phyloP scores from a whole-genome alignment of 2,888 invertebrate species.

The Entomobrya multifasciata region DNA sequence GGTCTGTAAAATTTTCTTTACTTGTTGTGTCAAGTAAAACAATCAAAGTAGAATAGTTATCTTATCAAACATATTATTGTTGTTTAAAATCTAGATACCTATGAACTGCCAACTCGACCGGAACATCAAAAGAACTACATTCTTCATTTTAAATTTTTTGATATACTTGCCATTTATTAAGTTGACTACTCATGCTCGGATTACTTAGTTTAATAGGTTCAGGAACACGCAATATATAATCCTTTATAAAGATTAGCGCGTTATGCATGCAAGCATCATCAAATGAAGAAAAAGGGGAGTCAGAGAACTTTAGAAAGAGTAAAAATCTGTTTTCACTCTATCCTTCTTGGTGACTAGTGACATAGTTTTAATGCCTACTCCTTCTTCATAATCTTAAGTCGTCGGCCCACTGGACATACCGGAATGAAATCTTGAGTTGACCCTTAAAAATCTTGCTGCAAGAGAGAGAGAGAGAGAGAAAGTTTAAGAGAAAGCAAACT shows the following conservation, averaged over 20 bases:
- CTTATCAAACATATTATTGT: no score
- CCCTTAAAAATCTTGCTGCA: neutral
- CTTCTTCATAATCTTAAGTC: neutral
- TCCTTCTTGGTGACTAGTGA: neutral
- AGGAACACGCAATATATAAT: constrained; percentile 60
- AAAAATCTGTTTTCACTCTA: neutral
- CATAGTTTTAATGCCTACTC: neutral
- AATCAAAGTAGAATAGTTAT: no score
- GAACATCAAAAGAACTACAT: no score
- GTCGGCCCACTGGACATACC: neutral
- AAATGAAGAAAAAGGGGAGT: constrained; percentile 42
- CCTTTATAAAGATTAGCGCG: constrained; percentile 67
- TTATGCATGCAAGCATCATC: constrained; percentile 51
- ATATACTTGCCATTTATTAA: no score
- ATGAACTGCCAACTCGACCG: no score
- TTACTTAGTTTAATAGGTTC: no score
- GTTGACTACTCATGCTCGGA: no score
- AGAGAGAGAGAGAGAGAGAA: neutral
- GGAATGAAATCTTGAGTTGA: constrained; percentile 64
- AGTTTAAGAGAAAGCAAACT: no score
- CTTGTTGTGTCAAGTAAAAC: no score
- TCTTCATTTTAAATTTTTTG: no score
- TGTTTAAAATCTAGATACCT: no score
- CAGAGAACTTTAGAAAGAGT: neutral
- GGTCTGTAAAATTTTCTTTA: no score